Evolutionary conservation across 2,888 invertebrate genomes (phyloP), one percentile per base, ranked within the genome.

Genomic region (Plagodis pulveraria): DNA sequence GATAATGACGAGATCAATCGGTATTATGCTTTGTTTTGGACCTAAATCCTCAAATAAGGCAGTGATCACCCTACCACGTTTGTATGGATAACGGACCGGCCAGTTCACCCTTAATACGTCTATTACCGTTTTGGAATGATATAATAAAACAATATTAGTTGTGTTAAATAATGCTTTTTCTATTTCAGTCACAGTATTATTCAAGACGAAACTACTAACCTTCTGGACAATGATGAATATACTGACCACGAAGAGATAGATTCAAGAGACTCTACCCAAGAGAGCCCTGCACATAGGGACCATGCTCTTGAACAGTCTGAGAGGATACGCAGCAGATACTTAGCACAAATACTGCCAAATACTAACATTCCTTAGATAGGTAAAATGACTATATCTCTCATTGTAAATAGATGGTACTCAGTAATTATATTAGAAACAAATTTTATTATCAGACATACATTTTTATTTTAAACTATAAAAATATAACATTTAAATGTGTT

Each of bases 291-390:
- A 68, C 77, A 56, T 7, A 74, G 81, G 41, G 84, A 87, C 54
- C 69, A 78, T 1, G 75, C 87, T 7, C 82, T 76, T 52, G 79
- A 76, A 10, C 87, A 89, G 58, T 91, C 92, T 4, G 87, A 91
- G 70, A 84, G 93, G 61, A 93, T 93, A 71, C 87, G 93, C 69
- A 87, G 84, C 66, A 80, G 89, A 80, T 93, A 93, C 73, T 80
- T 93, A 71, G 77, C 91, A 70, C 93, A 91, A 80, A 88, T 93
- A 75, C 80, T 91, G 66, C 87, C 91, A 67, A 84, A 80, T 62
- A 82, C 84, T 67, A 86, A 84, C 82, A 83, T 83, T 80, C 83
- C 85, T 49, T 68, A 63, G 84, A 89, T 45, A 78, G 83, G 79
- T 84, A 80, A 72, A 87, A 81, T 71, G 54, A 69, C 64, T 56